Evolutionary conservation across 1,140 invertebrate genomes (phyloP).

Genomic region (Cyphomyrmex costatus): DNA sequence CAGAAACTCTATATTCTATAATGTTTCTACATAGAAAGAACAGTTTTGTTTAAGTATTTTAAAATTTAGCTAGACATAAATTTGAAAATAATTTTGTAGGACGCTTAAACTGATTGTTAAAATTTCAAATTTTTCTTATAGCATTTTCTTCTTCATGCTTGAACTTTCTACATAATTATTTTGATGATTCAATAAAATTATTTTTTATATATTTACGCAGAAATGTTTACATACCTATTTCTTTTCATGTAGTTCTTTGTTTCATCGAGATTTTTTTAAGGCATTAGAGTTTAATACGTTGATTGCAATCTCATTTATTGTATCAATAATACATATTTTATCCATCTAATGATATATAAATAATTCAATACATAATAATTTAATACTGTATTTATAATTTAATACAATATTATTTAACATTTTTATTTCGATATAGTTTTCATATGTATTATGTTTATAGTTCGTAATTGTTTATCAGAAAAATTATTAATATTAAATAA

Average conservation of each 20-base stretch:
- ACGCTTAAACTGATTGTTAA: no score
- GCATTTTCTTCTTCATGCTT: no score
- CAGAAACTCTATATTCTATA: not conserved
- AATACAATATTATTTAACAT: not conserved
- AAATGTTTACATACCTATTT: no score
- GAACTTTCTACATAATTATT: no score
- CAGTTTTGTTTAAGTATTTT: no score
- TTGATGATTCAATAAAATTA: no score
- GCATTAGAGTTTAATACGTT: not conserved
- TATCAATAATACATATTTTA: not conserved
- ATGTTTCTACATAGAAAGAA: not conserved
- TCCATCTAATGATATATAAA: not conserved
- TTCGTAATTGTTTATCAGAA: not conserved
- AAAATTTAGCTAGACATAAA: no score
- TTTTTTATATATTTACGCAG: no score
- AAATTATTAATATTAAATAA: conserved; percentile 10
- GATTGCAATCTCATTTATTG: not conserved
- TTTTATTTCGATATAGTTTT: not conserved
- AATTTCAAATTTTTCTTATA: no score
- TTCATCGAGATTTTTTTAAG: not conserved
- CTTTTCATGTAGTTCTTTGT: not conserved
- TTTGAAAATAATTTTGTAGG: no score
- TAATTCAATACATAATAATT: not conserved
- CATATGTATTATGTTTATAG: not conserved
- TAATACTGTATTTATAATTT: not conserved